Evolutionary conservation across 2,797 vertebrate genomes (phyloP).

Genomic region (Schizothorax lantsangensis): DNA sequence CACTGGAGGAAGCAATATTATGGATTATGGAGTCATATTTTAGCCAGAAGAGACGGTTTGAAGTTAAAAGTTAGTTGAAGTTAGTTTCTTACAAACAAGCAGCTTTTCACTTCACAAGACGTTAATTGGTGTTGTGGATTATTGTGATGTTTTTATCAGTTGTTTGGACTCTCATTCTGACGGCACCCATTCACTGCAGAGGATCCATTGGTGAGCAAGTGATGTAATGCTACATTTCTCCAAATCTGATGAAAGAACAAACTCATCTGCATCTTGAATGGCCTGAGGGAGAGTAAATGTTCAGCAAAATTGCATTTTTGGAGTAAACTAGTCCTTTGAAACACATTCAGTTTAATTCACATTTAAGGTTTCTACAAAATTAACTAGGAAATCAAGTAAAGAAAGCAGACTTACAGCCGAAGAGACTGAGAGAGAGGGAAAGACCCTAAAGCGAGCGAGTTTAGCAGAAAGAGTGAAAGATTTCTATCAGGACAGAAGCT

Average conservation of each 20-base stretch:
- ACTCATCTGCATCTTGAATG: neutral
- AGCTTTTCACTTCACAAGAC: neutral
- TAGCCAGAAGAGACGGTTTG: neutral
- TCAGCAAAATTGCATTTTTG: neutral
- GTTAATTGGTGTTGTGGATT: neutral
- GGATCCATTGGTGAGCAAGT: neutral
- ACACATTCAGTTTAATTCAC: neutral
- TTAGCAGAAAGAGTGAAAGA: slow-evolving; percentile 55
- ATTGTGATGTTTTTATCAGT: neutral
- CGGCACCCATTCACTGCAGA: neutral
- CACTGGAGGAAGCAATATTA: neutral
- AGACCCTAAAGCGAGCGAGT: slow-evolving; percentile 49
- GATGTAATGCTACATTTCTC: neutral
- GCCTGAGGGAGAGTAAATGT: neutral
- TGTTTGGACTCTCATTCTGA: neutral
- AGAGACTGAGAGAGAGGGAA: slow-evolving; percentile 42
- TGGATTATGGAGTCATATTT: neutral
- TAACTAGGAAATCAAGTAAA: slow-evolving; percentile 15
- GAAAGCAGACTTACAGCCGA: slow-evolving; percentile 43
- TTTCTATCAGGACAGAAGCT: slow-evolving; percentile 57
- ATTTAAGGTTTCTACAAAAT: neutral
- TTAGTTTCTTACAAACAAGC: neutral
- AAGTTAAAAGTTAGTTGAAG: neutral
- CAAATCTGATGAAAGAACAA: neutral
- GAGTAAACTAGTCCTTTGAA: neutral